Conservation (phyloP, 1,140 invertebrate genomes). For the Steinernema khuongi region DNA sequence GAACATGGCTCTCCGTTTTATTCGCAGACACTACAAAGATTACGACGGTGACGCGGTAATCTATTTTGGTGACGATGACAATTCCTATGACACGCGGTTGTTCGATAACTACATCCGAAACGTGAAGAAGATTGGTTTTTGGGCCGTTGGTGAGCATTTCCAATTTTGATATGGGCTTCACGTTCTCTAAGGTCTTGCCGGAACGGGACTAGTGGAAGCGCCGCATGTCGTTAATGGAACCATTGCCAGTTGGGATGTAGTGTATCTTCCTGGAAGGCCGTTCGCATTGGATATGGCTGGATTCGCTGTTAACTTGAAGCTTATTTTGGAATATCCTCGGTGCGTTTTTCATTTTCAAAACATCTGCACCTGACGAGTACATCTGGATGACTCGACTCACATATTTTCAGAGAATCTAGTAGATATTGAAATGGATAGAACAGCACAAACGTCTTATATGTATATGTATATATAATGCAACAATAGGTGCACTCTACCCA, state of each 20-base stretch:
- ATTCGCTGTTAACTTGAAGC: conserved; percentile 34
- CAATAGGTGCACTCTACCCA: conserved; percentile 19
- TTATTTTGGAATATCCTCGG: too few relatives aligned
- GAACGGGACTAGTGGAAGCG: conserved; percentile 29
- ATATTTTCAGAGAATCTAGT: too few relatives aligned
- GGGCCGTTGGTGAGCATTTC: conserved; percentile 33
- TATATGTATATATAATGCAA: conserved; percentile 29
- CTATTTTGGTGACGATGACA: conserved; percentile 36
- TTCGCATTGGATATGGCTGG: conserved; percentile 40
- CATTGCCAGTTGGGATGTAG: conserved; percentile 28
- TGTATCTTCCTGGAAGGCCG: conserved; percentile 23
- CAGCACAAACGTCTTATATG: too few relatives aligned
- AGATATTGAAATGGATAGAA: too few relatives aligned
- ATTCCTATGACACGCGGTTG: conserved; percentile 31
- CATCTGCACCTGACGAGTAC: too few relatives aligned
- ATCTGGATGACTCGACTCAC: too few relatives aligned
- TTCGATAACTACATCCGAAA: conserved; percentile 29
- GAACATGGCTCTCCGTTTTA: neutral
- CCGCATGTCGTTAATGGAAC: conserved; percentile 32
- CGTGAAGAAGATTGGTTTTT: conserved; percentile 34
- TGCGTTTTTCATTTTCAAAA: too few relatives aligned
- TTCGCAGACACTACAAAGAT: neutral
- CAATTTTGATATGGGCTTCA: conserved; percentile 13
- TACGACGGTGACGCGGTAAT: conserved; percentile 13
- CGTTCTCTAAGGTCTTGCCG: conserved; percentile 26